Evolutionary conservation across 2,888 invertebrate genomes (phyloP).

Genomic region (Archips xylosteana): DNA sequence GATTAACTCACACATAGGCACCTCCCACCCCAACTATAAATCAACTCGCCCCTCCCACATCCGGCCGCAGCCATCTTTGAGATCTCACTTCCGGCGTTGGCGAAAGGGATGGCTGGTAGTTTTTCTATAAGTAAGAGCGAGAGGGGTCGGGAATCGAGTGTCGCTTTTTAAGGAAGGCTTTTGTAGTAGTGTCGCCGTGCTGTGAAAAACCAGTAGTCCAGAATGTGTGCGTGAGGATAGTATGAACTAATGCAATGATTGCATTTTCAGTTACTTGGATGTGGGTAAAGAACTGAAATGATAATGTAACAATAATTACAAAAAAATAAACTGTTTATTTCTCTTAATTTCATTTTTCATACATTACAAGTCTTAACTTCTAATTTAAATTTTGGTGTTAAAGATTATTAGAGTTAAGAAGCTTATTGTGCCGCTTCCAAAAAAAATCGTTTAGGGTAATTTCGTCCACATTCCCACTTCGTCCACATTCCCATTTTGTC

Average conservation of each 20-base stretch:
- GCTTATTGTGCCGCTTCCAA: too few species aligned
- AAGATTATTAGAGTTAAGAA: too few species aligned
- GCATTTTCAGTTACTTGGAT: not conserved
- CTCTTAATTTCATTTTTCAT: too few species aligned
- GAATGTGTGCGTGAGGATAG: not conserved
- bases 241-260: not conserved
- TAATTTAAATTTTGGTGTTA: too few species aligned
- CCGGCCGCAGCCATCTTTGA: conserved; percentile 84
- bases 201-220: not conserved
- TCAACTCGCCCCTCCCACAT: conserved; percentile 81
- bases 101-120: conserved; percentile 57
- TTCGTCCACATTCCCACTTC: too few species aligned
- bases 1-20: conserved; percentile 43
- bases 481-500: too few species aligned
- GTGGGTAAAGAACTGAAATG: not conserved
- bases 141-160: conserved; percentile 13
- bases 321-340: too few species aligned
- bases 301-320: too few species aligned
- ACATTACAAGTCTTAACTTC: too few species aligned
- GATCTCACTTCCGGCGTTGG: conserved; percentile 77
- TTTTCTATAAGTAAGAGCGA: conserved; percentile 42
- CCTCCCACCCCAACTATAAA: conserved; percentile 70
- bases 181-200: not conserved
- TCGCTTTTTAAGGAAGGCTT: conserved; percentile 6
- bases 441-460: too few species aligned